These are phyloP conservation scores for Orbicella faveolata DNA, from an alignment of 64 coral and sea anemone species.

Conservation along the genomic window DNA sequence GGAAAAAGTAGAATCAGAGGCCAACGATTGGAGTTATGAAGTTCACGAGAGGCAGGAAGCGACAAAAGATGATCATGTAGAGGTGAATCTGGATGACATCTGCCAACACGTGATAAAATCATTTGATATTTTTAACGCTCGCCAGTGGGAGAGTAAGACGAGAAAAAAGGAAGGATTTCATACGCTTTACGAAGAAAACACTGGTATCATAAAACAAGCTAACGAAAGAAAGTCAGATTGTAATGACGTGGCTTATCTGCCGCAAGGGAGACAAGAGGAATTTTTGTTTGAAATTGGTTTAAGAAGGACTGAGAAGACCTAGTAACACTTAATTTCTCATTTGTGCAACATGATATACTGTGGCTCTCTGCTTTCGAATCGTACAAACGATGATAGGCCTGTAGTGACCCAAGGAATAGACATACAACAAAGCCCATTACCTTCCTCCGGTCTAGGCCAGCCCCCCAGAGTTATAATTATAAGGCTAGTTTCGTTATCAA, in stretches of 20 bases:
- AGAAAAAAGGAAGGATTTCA: background rate
- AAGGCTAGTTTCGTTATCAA: no score
- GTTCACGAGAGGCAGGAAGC: background rate
- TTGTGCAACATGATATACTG: background rate
- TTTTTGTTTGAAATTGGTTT: constrained; percentile 24
- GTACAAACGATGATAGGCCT: no score
- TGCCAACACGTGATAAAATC: constrained; percentile 35
- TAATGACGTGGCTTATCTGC: background rate
- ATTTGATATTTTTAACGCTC: constrained; percentile 29
- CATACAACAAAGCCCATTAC: no score
- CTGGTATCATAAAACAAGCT: background rate
- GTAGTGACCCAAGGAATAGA: no score
- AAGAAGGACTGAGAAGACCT: background rate
- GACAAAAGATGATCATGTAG: background rate
- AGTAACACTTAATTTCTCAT: background rate
- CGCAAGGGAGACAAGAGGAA: background rate
- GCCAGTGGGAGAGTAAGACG: background rate
- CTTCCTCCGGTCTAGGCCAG: no score
- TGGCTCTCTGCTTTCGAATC: background rate
- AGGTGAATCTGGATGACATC: constrained; percentile 29
- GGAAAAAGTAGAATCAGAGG: background rate
- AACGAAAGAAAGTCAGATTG: background rate
- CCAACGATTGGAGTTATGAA: background rate
- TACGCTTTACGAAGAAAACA: background rate
- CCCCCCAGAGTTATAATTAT: no score